Base-by-base conservation (phyloP, 1,140 invertebrate species). In the Lasioglossum albipes region DNA sequence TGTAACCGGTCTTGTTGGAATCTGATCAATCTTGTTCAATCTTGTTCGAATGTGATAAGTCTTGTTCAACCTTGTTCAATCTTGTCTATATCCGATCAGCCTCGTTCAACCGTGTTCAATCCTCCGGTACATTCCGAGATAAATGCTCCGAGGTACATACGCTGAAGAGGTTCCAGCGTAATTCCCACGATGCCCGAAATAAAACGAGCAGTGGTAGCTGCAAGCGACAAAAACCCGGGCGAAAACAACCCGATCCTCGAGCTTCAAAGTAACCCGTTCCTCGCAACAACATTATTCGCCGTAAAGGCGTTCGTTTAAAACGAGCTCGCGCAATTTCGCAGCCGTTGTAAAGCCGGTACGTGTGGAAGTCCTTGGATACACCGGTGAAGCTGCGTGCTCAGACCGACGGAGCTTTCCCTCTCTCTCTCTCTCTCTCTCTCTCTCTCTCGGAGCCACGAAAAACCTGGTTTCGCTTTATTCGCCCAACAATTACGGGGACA, bases 401-500 rank as follows among this genome's bases (percentile, higher is more conserved):
- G 42, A 57, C 20, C 31, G 20, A 16, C 22, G 36, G 36, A 5
- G 27, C 27, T 27, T 27, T 27, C 27, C 27, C 27, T 27, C 27
- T 27, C 27, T 27, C 27, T n/a, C n/a, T n/a, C n/a, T n/a, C n/a
- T n/a, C n/a, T n/a, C n/a, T n/a, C n/a, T n/a, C n/a, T n/a, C n/a
- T 27, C 36, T 36, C 36, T 36, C 6, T 1, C 10, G 42, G 42
- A 62, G 72, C 22, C 41, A 49, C 42, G 36, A 41, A 52, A 52
- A 42, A 22, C 16, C 18, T 16, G 49, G 7, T 31, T 45, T 13
- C 70, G 61, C 52, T 85, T 80, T 73, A 84, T 31, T 84, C 67
- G 45, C n/a, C 20, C 59, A 80, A 84, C 74, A 76, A 85, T 84
- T 76, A 80, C n/a, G 16, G 13, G 16, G 41, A 65, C 16, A 75